Base-by-base conservation (phyloP, 1,140 invertebrate genomes). In the Heliconius himera region DNA sequence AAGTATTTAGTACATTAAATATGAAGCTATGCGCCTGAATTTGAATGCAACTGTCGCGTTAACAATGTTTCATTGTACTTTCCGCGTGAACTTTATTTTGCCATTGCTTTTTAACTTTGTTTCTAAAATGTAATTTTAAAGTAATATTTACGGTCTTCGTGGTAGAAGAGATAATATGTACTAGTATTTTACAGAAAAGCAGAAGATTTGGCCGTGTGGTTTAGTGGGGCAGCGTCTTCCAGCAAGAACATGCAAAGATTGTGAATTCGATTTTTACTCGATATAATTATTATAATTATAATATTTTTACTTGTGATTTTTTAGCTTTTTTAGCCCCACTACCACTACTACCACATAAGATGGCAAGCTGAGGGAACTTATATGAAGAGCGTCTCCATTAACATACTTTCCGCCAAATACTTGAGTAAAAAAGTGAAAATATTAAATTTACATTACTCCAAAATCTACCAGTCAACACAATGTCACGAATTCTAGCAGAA, bases 1-100 rank as follows among this genome's bases (percentile, higher is more conserved):
- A 66, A 66, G 60, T 66, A 66, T 66, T 66, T 66, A 66, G 60
- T 26, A 66, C 60, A 29, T 66, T 66, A 66, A 66, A 66, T 66
- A 29, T 66, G 22, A 26, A 29, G 26, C 5, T 66, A 66, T 66
- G 60, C 29, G 60, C 60, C 60, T 16, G 60, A 66, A 66, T 66
- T 66, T 66, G 60, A 26, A 66, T 66, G 60, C 60, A 29, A 66
- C 60, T 66, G 60, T 66, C 60, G 26, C 11, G 60, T 26, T 66
- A 66, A 66, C 60, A 66, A 66, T 66, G 60, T 66, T 66, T 66
- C 60, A 66, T 66, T 66, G 60, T 29, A 29, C 60, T 66, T 66
- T 26, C 11, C 60, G 60, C 60, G 60, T 66, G n/a, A 66, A 66
- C 22, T 66, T 66, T 66, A 66, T 66, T 66, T 66, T 29, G 60